Percentiles rank a stretch among this genome's conserved stretches.
These are phyloP conservation scores for Limnothrissa miodon DNA, from an alignment of 2,113 vertebrate genomes.

Conservation along the genomic window DNA sequence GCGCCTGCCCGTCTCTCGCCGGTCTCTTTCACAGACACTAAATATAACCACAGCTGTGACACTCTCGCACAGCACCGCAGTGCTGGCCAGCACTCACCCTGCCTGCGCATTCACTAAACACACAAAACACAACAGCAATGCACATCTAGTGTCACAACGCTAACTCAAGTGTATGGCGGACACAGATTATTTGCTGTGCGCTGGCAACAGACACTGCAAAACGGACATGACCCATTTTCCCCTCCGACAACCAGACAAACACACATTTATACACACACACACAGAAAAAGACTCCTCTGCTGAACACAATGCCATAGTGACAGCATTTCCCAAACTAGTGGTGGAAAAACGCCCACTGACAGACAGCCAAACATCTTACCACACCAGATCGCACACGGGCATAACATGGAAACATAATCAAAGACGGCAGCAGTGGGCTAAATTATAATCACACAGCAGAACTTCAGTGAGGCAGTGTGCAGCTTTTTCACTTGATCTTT, in stretches of 20 bases:
- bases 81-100: background rate
- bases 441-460: background rate
- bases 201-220: background rate
- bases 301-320: background rate
- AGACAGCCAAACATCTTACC: conserved; percentile 2
- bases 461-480: background rate
- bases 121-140: background rate
- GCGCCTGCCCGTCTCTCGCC: conserved; percentile 94
- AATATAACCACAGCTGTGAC: conserved; percentile 78
- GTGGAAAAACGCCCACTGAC: background rate
- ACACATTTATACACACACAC: conserved; percentile 20
- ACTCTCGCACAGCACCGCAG: conserved; percentile 28
- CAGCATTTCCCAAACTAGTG: conserved; percentile 1
- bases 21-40: conserved; percentile 74
- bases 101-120: background rate
- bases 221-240: background rate
- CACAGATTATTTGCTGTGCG: background rate
- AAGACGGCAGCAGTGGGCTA: background rate
- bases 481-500: background rate
- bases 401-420: background rate
- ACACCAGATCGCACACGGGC: background rate
- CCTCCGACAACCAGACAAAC: background rate
- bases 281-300: background rate
- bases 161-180: background rate
- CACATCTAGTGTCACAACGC: background rate